Conservation (phyloP, 30 jellyfish, hydroid and myxozoan species). For the Pseudorhiza aurosa region DNA sequence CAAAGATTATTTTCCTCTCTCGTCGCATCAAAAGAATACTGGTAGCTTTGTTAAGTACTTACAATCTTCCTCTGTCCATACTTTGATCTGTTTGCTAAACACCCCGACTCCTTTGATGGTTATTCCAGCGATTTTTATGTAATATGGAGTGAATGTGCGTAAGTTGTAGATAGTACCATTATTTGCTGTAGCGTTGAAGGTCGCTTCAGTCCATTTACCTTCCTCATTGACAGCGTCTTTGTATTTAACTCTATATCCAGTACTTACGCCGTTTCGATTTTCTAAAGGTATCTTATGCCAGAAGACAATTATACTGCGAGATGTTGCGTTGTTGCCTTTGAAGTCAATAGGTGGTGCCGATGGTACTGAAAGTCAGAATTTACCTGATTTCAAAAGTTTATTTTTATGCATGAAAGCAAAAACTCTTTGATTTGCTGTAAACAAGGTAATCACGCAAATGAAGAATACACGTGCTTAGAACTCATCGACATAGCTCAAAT, state of each 20-base stretch:
- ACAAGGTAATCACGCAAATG: too few species aligned
- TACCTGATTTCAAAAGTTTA: not conserved
- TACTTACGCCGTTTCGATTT: conserved; percentile 2
- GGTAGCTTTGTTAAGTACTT: not conserved
- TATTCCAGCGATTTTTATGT: conserved; percentile 35
- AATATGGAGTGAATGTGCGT: conserved; percentile 12
- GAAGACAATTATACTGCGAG: conserved; percentile 25
- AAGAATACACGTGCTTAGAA: too few species aligned
- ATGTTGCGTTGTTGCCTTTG: conserved; percentile 29
- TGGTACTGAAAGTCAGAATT: not conserved
- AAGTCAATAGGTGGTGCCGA: conserved; percentile 16
- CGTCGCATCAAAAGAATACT: not conserved
- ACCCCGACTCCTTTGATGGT: conserved; percentile 36
- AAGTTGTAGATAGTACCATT: conserved; percentile 15
- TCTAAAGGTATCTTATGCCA: conserved; percentile 12
- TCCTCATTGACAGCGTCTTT: conserved; percentile 1
- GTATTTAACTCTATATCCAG: not conserved
- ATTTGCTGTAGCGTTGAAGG: not conserved
- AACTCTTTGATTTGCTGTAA: too few species aligned
- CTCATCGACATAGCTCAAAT: too few species aligned
- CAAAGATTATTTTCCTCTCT: not conserved
- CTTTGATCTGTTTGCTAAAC: conserved; percentile 25
- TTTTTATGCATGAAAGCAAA: not conserved
- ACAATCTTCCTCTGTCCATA: conserved; percentile 44
- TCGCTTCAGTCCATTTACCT: conserved; percentile 1